A percentile compares a stretch with the other conserved stretches of the same genome.
These are phyloP conservation scores for Grus americana DNA, from an alignment of 2,113 vertebrate species.

Conservation along the genomic window DNA sequence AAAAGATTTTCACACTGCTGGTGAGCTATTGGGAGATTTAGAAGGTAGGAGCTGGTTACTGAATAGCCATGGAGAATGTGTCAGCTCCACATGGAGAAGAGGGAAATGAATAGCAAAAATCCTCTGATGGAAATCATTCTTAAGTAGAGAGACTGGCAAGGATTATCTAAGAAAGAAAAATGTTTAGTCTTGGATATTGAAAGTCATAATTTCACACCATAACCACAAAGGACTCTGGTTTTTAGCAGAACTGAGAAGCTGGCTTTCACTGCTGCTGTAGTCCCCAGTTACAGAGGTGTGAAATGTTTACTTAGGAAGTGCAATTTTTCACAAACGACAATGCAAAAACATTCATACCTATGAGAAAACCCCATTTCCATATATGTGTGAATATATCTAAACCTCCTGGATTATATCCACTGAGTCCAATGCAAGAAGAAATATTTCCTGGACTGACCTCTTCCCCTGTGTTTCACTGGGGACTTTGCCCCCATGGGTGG, in stretches of 20 bases:
- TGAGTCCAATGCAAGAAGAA: not conserved
- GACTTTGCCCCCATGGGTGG: not conserved
- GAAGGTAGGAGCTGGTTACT: not conserved
- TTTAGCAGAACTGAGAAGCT: not conserved
- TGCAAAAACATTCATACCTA: conserved; percentile 29
- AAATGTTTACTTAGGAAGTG: conserved; percentile 46
- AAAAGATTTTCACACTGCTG: not conserved
- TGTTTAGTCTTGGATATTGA: not conserved
- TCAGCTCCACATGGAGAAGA: not conserved
- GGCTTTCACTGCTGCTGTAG: not conserved
- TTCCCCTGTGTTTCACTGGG: not conserved
- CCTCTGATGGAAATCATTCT: not conserved
- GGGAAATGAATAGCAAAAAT: not conserved
- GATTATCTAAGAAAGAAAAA: not conserved
- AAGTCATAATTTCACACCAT: not conserved
- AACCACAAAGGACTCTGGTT: not conserved
- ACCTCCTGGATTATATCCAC: not conserved
- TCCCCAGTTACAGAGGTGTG: conserved; percentile 17
- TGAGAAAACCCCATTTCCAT: conserved; percentile 5
- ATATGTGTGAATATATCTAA: not conserved
- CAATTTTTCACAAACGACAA: not conserved
- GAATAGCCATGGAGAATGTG: not conserved
- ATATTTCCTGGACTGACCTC: not conserved
- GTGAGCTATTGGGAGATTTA: not conserved
- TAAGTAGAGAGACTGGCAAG: not conserved